Conservation (phyloP, 2,888 invertebrate species). For the Oasisia sp. region DNA sequence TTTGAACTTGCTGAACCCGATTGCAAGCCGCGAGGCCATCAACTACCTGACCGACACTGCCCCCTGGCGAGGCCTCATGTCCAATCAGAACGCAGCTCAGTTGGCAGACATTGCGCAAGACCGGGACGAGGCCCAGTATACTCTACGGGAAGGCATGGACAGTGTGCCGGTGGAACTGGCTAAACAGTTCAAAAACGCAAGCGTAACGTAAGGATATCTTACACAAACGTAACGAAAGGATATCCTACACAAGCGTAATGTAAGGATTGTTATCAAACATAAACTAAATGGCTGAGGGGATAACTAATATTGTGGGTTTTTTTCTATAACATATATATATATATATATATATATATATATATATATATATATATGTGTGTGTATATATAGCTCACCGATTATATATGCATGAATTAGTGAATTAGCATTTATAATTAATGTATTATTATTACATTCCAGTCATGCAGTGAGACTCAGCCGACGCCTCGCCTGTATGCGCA, state of each 20-base stretch:
- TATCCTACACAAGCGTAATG: slow-evolving; percentile 27
- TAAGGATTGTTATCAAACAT: slow-evolving; percentile 24
- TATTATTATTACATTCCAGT: neutral
- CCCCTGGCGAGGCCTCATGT: slow-evolving; percentile 34
- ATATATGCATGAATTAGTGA: too few relatives aligned
- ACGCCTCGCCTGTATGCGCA: slow-evolving; percentile 13
- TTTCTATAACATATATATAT: too few relatives aligned
- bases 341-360: too few relatives aligned
- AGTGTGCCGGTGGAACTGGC: slow-evolving; percentile 29
- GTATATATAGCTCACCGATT: too few relatives aligned
- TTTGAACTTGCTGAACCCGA: slow-evolving; percentile 33
- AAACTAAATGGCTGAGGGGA: neutral
- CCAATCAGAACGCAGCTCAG: slow-evolving; percentile 37
- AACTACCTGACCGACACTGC: slow-evolving; percentile 37
- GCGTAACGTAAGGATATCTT: slow-evolving; percentile 29
- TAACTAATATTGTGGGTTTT: too few relatives aligned
- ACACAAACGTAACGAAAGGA: slow-evolving; percentile 33
- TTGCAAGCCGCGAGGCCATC: slow-evolving; percentile 34
- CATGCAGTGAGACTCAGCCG: neutral
- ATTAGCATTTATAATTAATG: too few relatives aligned
- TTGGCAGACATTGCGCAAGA: slow-evolving; percentile 26
- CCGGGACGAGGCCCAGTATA: neutral
- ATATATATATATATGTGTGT: too few relatives aligned
- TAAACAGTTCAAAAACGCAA: slow-evolving; percentile 32
- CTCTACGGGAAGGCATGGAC: slow-evolving; percentile 38